These are phyloP conservation scores for Anoplopoma fimbria DNA, from an alignment of 2,113 vertebrate genomes.

Conservation along the genomic window DNA sequence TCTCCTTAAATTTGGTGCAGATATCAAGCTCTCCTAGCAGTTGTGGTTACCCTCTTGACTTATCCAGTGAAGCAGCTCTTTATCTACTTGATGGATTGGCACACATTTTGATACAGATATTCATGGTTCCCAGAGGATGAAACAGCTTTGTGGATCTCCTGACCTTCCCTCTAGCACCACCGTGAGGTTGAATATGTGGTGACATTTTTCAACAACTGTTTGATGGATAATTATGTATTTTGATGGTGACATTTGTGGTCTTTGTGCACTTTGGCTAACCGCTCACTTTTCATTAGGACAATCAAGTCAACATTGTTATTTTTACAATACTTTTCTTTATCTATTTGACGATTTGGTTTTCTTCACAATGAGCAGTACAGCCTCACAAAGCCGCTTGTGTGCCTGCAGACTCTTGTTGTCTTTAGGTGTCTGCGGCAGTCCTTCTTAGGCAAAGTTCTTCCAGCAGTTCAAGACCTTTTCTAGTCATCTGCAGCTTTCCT, in stretches of 20 bases:
- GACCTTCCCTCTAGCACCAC: neutral
- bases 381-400: neutral
- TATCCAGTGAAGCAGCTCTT: neutral
- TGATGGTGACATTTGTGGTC: neutral
- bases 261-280: neutral
- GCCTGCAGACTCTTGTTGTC: neutral
- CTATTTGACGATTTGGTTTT: neutral
- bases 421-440: slow-evolving; percentile 9
- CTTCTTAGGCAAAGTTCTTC: slow-evolving; percentile 6
- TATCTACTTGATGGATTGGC: neutral
- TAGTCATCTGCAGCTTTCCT: slow-evolving; percentile 3
- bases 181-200: neutral
- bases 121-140: neutral
- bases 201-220: neutral
- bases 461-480: slow-evolving; percentile 10
- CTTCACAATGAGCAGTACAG: neutral
- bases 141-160: neutral
- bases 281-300: neutral
- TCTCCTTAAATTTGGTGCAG: neutral
- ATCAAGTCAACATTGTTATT: neutral
- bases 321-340: neutral
- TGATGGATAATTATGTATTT: neutral
- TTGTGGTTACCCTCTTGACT: neutral
- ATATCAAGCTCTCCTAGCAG: neutral
- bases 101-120: neutral